Percentiles rank a stretch among this genome's conserved stretches.
Evolutionary conservation across 1,140 invertebrate species (phyloP).

Genomic region (Piezodorus guildinii): DNA sequence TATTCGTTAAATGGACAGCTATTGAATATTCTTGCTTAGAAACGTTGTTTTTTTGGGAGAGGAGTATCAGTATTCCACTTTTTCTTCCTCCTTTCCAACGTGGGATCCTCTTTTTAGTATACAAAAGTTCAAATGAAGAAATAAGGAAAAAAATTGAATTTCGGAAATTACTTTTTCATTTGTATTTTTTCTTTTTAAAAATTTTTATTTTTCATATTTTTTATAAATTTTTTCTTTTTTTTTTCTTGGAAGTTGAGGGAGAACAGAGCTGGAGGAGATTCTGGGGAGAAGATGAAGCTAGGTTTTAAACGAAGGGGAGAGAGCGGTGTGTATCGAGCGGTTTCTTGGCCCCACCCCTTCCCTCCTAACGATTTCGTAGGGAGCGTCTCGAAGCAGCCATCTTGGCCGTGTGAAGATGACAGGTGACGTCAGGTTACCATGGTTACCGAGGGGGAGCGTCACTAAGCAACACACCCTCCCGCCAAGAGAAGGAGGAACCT

Average conservation of each 20-base stretch:
- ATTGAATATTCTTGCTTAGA: no score
- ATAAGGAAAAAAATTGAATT: no score
- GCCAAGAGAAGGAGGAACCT: neutral
- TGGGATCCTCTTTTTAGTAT: no score
- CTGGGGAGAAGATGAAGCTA: neutral
- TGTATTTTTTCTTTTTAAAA: no score
- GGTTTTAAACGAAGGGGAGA: conserved; percentile 1
- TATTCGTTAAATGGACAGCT: no score
- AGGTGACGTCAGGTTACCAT: conserved; percentile 23
- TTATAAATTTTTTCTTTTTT: neutral
- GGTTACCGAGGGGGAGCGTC: conserved; percentile 16
- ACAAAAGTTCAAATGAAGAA: no score
- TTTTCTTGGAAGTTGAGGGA: neutral
- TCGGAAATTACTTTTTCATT: no score
- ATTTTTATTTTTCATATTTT: neutral
- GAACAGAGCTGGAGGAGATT: neutral
- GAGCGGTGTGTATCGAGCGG: conserved; percentile 7
- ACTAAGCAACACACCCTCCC: conserved; percentile 16
- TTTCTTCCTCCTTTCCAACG: no score
- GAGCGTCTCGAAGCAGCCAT: conserved; percentile 20
- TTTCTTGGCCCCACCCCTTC: conserved; percentile 5
- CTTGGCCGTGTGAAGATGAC: conserved; percentile 22
- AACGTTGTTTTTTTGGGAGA: no score
- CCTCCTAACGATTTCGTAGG: conserved; percentile 14
- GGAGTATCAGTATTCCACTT: no score